These are phyloP conservation scores for Ifrita kowaldi DNA, from an alignment of 2,113 vertebrate species.

Conservation along the genomic window DNA sequence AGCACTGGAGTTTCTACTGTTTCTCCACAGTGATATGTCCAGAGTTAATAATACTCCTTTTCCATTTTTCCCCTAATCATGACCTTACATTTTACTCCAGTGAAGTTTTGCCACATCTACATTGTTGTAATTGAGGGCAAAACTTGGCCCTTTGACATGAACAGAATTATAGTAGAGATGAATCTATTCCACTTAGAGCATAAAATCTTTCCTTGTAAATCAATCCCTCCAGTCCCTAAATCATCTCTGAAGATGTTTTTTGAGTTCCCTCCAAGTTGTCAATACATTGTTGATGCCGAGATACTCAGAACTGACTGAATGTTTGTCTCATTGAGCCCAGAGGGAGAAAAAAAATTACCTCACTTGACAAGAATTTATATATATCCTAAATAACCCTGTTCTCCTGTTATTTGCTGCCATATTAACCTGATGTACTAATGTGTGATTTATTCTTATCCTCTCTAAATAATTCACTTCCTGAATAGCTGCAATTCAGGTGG, in stretches of 20 bases:
- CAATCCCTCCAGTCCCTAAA: conserved; percentile 64
- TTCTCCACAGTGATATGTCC: not conserved
- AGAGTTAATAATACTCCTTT: not conserved
- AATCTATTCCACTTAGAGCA: conserved; percentile 53
- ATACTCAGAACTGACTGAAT: conserved; percentile 64
- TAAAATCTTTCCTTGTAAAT: conserved; percentile 71
- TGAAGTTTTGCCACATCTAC: not conserved
- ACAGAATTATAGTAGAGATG: conserved; percentile 28
- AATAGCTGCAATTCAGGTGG: not conserved
- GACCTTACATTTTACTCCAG: not conserved
- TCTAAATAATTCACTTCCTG: conserved; percentile 46
- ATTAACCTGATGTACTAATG: conserved; percentile 57
- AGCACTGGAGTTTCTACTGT: not conserved
- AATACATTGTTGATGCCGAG: conserved; percentile 63
- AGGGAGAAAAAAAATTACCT: conserved; percentile 34
- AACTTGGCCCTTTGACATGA: conserved; percentile 43
- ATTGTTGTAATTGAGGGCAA: conserved; percentile 19
- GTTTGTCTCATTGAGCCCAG: conserved; percentile 54
- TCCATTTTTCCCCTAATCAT: not conserved
- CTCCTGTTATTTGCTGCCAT: conserved; percentile 41
- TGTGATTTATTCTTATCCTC: conserved; percentile 38
- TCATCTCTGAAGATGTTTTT: conserved; percentile 61
- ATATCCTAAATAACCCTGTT: conserved; percentile 48
- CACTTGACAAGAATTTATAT: conserved; percentile 54
- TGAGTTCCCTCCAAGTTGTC: conserved; percentile 71